Percentiles rank a stretch among this genome's conserved stretches.
These are phyloP conservation scores for Puma concolor DNA, from an alignment of 2,113 vertebrate genomes.

Conservation along the genomic window DNA sequence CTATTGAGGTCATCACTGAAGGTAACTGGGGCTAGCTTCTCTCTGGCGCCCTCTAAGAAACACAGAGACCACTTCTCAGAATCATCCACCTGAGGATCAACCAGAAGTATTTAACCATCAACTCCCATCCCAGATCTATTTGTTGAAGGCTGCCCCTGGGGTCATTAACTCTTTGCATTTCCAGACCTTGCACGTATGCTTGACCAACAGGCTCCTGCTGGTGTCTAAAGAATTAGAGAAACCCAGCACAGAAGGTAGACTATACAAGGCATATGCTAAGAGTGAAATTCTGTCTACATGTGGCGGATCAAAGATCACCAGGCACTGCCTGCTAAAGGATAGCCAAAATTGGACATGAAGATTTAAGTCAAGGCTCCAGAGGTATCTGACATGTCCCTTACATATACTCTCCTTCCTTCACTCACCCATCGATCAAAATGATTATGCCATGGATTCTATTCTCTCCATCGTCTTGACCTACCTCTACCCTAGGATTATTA, in stretches of 20 bases:
- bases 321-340: background rate
- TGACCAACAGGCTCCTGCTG: background rate
- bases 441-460: background rate
- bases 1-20: background rate
- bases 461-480: background rate
- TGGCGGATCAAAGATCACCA: background rate
- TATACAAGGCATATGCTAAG: background rate
- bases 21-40: background rate
- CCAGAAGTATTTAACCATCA: background rate
- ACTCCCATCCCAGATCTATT: background rate
- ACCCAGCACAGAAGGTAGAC: background rate
- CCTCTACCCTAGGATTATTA: background rate
- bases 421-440: background rate
- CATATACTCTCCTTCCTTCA: background rate
- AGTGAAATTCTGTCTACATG: background rate
- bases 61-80: background rate
- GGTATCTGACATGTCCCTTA: too few relatives aligned
- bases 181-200: background rate
- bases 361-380: background rate
- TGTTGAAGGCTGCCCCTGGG: background rate
- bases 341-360: background rate
- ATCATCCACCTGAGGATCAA: background rate
- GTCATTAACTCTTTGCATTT: background rate
- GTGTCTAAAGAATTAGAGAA: background rate
- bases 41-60: background rate